Conservation (phyloP, 2,113 vertebrate genomes). For the Bubo bubo region DNA sequence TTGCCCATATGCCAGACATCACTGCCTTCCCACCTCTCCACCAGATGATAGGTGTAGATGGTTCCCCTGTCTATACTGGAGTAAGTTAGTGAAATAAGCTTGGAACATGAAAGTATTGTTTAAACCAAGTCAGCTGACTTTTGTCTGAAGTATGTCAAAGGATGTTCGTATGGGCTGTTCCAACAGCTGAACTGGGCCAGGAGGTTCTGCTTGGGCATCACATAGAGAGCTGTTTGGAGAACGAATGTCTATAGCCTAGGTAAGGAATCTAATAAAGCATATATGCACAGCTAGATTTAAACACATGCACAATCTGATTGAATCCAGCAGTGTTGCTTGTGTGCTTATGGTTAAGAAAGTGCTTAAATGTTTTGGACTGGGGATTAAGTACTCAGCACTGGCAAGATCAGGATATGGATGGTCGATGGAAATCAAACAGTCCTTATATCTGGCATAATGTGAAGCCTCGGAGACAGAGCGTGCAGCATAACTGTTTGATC, state of each 20-base stretch:
- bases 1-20: fast-evolving
- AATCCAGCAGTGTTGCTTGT: not conserved
- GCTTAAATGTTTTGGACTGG: not conserved
- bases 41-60: fast-evolving
- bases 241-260: not conserved
- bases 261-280: not conserved
- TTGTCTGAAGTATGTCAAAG: not conserved
- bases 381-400: not conserved
- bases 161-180: not conserved
- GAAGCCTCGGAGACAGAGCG: not conserved
- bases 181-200: not conserved
- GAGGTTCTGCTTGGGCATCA: not conserved
- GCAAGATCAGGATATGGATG: not conserved
- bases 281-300: not conserved
- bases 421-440: not conserved
- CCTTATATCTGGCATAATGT: not conserved
- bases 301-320: not conserved
- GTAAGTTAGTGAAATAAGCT: not conserved
- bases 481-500: not conserved
- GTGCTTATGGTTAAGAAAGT: not conserved
- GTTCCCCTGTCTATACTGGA: not conserved
- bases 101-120: not conserved
- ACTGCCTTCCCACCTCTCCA: not conserved
- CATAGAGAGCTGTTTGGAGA: not conserved
- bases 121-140: not conserved